Evolutionary conservation across 2,888 invertebrate species (phyloP), one percentile per base, ranked within the genome.

Genomic region (Microctonus hyperodae): DNA sequence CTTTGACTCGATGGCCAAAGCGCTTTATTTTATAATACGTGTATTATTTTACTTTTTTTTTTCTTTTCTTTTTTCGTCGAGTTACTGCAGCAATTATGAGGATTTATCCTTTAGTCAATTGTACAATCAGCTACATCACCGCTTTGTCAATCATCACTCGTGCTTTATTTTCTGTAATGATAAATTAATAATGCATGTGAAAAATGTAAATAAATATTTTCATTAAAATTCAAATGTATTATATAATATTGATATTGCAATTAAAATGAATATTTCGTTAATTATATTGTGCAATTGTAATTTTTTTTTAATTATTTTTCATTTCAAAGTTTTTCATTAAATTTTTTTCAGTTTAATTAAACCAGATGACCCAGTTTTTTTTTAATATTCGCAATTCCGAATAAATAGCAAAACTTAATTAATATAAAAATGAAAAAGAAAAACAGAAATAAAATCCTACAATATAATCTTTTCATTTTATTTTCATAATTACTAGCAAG

Each of bases 121-220:
- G 31, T 57, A 28, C 59, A 33, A 48, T 62, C 69, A 70, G 69
- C 79, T 81, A 81, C 78, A 79, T 80, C 76, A 78, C 78, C 76
- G 68, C 67, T 72, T 74, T 71, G 71, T 73, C 73, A 64, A 72
- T 76, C 81, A 80, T 78, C 76, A 73, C 70, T 72, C 70, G 78
- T 73, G 73, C 72, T 73, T 65, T 72, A n/a, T 73, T 37, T n/a
- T 35, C 80, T 82, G 76, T 11, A 77, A 81, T 69, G 70, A 60
- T 55, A 59, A 67, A 65, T 59, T 55, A 56, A 62, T 69, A 62
- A 64, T 55, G 31, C 44, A 61, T 37, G 28, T n/a, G 16, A 40
- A 37, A 20, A 59, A 10, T 23, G 23, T 5, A 23, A 51, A 33
- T 16, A 51, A 23, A 22, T 25, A 5, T 23, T 48, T 50, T 10